A percentile compares a stretch with the other conserved stretches of the same genome.
Conservation (phyloP, 2,113 vertebrate genomes). For the Lagopus leucura region DNA sequence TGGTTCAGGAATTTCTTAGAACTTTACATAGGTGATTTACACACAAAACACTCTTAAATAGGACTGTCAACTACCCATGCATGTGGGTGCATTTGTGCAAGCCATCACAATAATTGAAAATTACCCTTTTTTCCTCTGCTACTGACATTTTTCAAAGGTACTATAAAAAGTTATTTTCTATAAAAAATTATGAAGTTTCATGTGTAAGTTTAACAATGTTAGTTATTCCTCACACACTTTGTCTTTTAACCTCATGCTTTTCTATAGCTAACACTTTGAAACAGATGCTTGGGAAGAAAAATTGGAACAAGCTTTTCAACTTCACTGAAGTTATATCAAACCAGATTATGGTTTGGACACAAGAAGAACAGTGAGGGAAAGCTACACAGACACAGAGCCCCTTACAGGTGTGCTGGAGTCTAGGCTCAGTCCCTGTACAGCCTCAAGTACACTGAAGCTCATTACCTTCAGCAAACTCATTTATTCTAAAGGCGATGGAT, state of each 20-base stretch:
- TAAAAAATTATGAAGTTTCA: neutral
- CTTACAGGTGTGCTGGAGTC: neutral
- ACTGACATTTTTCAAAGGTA: neutral
- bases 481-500: neutral
- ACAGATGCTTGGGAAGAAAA: neutral
- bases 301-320: neutral
- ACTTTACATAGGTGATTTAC: neutral
- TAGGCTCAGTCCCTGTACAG: neutral
- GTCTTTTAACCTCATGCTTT: neutral
- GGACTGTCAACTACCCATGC: neutral
- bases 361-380: neutral
- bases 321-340: neutral
- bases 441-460: neutral
- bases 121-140: neutral
- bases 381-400: neutral
- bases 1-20: neutral
- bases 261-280: neutral
- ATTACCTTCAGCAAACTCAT: neutral
- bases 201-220: neutral
- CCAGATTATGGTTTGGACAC: neutral
- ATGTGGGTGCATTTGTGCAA: neutral
- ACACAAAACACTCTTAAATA: neutral
- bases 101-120: neutral
- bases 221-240: neutral
- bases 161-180: neutral